Base-by-base conservation (phyloP, 2,113 vertebrate species). In the mouse (Mus musculus) region DNA sequence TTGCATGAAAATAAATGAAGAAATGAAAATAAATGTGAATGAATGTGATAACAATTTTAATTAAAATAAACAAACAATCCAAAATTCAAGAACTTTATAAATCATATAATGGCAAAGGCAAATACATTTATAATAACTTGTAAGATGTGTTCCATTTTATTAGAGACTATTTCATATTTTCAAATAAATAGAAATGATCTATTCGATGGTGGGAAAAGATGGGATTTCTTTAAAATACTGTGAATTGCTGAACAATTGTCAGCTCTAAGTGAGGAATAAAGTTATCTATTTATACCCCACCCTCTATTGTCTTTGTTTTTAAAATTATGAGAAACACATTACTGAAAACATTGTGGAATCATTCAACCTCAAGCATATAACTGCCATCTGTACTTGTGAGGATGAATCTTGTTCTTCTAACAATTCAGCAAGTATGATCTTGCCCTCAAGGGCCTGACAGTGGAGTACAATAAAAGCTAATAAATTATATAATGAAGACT, bases 361-460 rank as follows among this genome's bases (percentile, higher is more conserved):
- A 77, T 14, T 69, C 39, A 46, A 11, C 22, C 33, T 49, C 0
- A 1, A 67, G 19, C 10, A 61, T 54, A 33, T 20, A 78, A 71
- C 75, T 46, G 84, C 13, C 17, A 80, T 10, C 46, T 73, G 12
- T 52, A 36, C 71, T 71, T 8, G 24, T 72, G 8, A 20, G 17
- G 8, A 19, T 7, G 49, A 22, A 54, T 94, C 42, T 67, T 90
- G 12, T n/a, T n/a, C 81, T 81, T 71, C 19, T 88, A 24, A 73
- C 65, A 5, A 65, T 1, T 28, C 0, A 7, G 17, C 77, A 49
- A 9, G 2, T 39, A 2, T 52, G 19, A 3, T 30, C 11, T 77
- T n/a, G 33, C 1, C 4, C 8, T 24, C 26, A 52, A 36, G 12
- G 80, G 17, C 8, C 19, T 59, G 33, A 8, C 0, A 8, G 13